Conservation (phyloP, 2,888 invertebrate species). For the Trissoscelio sp. region DNA sequence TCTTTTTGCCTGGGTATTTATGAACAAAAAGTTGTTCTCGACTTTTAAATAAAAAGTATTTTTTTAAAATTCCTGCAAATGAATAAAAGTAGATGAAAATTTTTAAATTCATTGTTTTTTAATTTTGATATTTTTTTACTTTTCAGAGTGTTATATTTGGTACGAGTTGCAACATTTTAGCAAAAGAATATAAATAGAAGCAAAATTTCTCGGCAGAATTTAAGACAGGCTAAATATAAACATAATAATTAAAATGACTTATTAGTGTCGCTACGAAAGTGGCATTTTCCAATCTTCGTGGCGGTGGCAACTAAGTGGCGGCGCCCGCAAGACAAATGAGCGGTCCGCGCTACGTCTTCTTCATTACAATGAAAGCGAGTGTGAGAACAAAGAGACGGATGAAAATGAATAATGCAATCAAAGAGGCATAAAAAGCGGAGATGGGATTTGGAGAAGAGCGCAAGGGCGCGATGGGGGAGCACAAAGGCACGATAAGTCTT, state of each 20-base stretch:
- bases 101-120: no score
- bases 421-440: slow-evolving; percentile 31
- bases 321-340: slow-evolving; percentile 57
- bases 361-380: slow-evolving; percentile 38
- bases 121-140: no score
- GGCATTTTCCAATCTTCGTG: slow-evolving; percentile 57
- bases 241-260: slow-evolving; percentile 61
- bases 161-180: no score
- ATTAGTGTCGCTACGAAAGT: slow-evolving; percentile 57
- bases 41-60: no score
- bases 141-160: no score
- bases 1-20: no score
- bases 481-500: slow-evolving; percentile 53
- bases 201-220: no score
- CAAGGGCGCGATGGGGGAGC: slow-evolving; percentile 28
- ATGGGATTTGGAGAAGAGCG: slow-evolving; percentile 43
- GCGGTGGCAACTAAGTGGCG: slow-evolving; percentile 44
- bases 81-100: no score
- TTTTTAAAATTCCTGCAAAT: no score
- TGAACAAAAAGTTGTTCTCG: no score
- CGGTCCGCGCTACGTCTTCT: slow-evolving; percentile 42
- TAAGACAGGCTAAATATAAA: slow-evolving; percentile 39
- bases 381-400: slow-evolving; percentile 54
- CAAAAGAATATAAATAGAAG: no score
- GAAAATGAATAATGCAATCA: slow-evolving; percentile 61